A percentile compares a stretch with the other conserved stretches of the same genome.
phyloP scores from a whole-genome alignment of 2,888 invertebrate genomes.

The Onthophagus sagittarius region DNA sequence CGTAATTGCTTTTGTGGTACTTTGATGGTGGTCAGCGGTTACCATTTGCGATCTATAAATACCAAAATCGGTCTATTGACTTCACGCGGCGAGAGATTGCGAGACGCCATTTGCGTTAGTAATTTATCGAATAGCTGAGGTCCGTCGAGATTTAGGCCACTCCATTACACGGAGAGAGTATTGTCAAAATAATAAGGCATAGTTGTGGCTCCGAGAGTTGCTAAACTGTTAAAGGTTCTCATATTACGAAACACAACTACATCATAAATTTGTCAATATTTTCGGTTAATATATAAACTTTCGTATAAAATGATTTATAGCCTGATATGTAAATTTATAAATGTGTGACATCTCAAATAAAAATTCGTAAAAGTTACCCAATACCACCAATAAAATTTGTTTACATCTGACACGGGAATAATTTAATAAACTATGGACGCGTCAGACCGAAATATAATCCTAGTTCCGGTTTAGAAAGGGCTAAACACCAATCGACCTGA shows the following conservation, averaged over 20 bases:
- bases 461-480: neutral
- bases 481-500: neutral
- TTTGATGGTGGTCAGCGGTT: neutral
- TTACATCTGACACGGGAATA: neutral
- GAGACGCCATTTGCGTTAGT: neutral
- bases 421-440: neutral
- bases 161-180: neutral
- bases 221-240: neutral
- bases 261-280: neutral
- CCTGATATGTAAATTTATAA: neutral
- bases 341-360: neutral
- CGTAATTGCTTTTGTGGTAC: neutral
- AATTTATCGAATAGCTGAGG: neutral
- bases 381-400: neutral
- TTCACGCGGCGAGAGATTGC: neutral
- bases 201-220: neutral
- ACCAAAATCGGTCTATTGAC: neutral
- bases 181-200: neutral
- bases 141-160: neutral
- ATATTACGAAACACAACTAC: neutral
- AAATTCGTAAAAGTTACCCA: neutral
- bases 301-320: neutral
- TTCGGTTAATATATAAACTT: neutral
- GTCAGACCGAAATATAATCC: neutral
- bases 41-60: neutral